Conservation (phyloP, 2,797 vertebrate species). For the Mionectes olivaceus region DNA sequence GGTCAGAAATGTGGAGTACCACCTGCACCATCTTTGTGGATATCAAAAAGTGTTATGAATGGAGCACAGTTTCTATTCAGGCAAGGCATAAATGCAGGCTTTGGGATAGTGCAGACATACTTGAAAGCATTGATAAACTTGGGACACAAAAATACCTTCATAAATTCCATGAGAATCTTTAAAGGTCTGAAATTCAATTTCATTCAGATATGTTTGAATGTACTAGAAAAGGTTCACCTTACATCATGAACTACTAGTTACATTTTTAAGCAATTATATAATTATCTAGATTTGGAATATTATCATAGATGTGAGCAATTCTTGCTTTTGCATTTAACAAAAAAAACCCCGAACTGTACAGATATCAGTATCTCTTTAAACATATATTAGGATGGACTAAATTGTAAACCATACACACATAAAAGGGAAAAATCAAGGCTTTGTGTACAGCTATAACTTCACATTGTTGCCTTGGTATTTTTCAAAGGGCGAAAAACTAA, state of each 20-base stretch:
- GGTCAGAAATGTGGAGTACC: neutral
- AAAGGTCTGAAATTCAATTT: neutral
- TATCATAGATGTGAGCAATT: neutral
- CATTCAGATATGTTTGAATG: neutral
- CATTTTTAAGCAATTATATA: neutral
- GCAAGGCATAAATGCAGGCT: neutral
- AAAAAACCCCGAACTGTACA: neutral
- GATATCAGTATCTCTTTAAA: neutral
- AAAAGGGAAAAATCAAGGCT: neutral
- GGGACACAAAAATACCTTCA: neutral
- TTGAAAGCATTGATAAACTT: neutral
- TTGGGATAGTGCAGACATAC: neutral
- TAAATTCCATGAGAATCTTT: neutral
- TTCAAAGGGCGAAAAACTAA: neutral
- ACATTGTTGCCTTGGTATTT: neutral
- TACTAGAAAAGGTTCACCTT: neutral
- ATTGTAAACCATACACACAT: neutral
- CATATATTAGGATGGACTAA: neutral
- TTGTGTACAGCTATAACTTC: neutral
- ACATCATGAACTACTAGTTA: neutral
- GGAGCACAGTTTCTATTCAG: neutral
- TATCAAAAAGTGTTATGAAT: neutral
- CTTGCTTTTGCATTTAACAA: neutral
- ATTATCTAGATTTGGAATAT: neutral
- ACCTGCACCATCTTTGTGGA: neutral